Evolutionary conservation across 1,140 invertebrate species (phyloP).

Genomic region (Ruditapes philippinarum): DNA sequence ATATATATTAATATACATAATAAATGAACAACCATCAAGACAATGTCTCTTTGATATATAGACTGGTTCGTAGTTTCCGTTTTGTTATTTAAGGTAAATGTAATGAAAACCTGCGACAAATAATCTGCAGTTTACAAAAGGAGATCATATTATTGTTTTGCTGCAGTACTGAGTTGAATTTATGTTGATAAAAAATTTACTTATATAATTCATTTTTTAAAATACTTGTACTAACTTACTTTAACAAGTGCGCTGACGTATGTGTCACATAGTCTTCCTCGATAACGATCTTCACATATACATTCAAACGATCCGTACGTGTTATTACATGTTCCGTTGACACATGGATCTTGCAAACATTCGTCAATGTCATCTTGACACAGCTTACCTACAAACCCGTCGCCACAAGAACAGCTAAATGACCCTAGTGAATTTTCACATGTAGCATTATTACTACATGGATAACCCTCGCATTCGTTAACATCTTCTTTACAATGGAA

Average conservation of each 20-base stretch:
- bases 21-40: too few species aligned
- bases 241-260: constrained; percentile 43
- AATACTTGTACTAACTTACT: not conserved
- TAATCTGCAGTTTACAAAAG: too few species aligned
- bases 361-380: constrained; percentile 97
- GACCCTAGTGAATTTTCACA: constrained; percentile 8
- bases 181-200: too few species aligned
- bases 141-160: too few species aligned
- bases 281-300: constrained; percentile 94
- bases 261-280: constrained; percentile 94
- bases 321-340: constrained; percentile 96
- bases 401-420: constrained; percentile 88
- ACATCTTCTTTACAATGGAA: constrained; percentile 17
- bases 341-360: constrained; percentile 94
- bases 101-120: too few species aligned
- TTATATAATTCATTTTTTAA: too few species aligned
- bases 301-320: constrained; percentile 87
- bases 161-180: too few species aligned
- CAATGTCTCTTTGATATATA: too few species aligned
- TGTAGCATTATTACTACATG: constrained; percentile 48
- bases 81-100: too few species aligned
- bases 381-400: constrained; percentile 96
- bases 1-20: too few species aligned
- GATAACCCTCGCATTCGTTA: not conserved
- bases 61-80: too few species aligned